These are phyloP conservation scores for Melipona beecheii DNA, from an alignment of 2,888 invertebrate genomes.

Conservation along the genomic window DNA sequence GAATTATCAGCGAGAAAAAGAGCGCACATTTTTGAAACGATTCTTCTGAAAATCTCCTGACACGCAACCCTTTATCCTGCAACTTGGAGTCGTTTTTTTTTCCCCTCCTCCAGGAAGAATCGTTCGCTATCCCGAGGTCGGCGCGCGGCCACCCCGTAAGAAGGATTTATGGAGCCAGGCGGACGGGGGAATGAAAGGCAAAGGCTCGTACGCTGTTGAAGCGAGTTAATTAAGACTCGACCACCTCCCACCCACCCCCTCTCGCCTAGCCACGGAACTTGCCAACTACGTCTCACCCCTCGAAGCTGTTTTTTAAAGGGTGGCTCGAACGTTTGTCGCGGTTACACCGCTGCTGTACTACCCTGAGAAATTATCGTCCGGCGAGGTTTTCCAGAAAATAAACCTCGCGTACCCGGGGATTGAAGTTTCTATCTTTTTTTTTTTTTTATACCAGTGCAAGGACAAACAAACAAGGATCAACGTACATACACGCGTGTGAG, in stretches of 20 bases:
- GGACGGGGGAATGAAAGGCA: slow-evolving; percentile 48
- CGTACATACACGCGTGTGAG: neutral
- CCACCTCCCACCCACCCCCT: slow-evolving; percentile 3
- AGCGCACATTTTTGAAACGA: neutral
- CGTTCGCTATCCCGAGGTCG: neutral
- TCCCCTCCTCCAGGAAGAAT: neutral
- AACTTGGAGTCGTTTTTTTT: neutral
- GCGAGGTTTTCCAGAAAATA: slow-evolving; percentile 12
- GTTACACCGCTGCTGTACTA: slow-evolving; percentile 8
- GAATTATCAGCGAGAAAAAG: neutral
- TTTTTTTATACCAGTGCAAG: neutral
- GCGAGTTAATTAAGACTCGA: slow-evolving; percentile 76
- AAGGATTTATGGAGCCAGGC: slow-evolving; percentile 69
- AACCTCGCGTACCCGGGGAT: neutral
- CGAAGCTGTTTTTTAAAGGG: slow-evolving; percentile 52
- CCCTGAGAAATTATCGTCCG: slow-evolving; percentile 15
- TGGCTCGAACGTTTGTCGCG: slow-evolving; percentile 39
- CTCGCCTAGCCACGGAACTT: slow-evolving; percentile 31
- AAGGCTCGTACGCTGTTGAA: slow-evolving; percentile 65
- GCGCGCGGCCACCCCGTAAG: slow-evolving; percentile 41
- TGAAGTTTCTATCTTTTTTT: neutral
- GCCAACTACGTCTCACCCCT: slow-evolving; percentile 54
- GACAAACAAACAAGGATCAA: slow-evolving; percentile 11
- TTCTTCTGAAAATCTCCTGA: neutral
- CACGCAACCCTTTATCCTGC: neutral